These are phyloP conservation scores for Apostichopus japonicus DNA, from an alignment of 35 echinoderm and acorn worm genomes.

Conservation along the genomic window DNA sequence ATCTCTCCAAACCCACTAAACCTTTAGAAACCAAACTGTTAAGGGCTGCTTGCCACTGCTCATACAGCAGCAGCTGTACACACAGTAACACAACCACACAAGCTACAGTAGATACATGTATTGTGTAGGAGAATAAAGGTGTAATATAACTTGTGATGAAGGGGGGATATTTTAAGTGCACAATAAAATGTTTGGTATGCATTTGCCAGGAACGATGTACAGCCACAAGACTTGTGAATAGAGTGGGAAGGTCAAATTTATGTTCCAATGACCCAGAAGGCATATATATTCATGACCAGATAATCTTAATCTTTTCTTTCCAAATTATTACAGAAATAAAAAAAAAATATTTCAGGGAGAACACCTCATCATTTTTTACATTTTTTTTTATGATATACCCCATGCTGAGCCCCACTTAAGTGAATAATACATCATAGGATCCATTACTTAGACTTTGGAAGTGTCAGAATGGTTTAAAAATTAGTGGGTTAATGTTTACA, in stretches of 20 bases:
- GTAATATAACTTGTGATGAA: neutral
- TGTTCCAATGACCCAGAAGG: constrained; percentile 20
- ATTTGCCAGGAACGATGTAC: neutral
- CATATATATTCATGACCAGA: neutral
- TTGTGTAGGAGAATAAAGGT: constrained; percentile 2
- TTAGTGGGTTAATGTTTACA: too few species aligned
- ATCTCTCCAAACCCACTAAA: neutral
- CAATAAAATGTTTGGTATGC: constrained; percentile 50
- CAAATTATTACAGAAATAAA: too few species aligned
- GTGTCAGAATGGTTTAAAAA: too few species aligned
- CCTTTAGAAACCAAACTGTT: neutral
- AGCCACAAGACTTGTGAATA: neutral
- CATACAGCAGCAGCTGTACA: too few species aligned
- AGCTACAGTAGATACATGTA: neutral
- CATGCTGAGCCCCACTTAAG: too few species aligned
- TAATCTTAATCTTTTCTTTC: too few species aligned
- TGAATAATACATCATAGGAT: too few species aligned
- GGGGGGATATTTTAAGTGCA: neutral
- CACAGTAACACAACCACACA: neutral
- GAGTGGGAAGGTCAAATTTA: constrained; percentile 31
- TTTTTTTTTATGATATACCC: too few species aligned
- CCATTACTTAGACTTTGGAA: too few species aligned
- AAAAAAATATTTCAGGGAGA: too few species aligned
- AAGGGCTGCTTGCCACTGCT: neutral
- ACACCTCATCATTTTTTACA: too few species aligned